Conservation (phyloP, 2,113 vertebrate species). For the Crypturellus undulatus region DNA sequence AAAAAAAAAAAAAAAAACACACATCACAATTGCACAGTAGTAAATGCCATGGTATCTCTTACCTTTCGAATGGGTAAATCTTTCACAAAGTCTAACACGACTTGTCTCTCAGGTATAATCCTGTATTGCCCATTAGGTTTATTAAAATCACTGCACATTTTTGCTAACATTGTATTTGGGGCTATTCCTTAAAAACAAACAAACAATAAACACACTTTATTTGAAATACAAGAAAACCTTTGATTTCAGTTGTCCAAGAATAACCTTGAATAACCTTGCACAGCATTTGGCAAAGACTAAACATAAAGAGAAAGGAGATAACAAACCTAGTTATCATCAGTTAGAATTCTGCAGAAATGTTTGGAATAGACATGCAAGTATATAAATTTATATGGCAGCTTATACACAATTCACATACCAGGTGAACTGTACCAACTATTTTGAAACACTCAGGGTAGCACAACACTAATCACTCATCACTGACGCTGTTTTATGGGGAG, state of each 20-base stretch:
- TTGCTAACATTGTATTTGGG: conserved; percentile 94
- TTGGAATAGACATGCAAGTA: not conserved
- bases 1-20: not conserved
- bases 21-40: not conserved
- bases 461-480: not conserved
- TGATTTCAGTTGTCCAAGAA: not conserved
- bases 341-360: not conserved
- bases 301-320: not conserved
- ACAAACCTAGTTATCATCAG: not conserved
- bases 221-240: not conserved
- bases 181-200: conserved; percentile 89
- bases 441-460: not conserved
- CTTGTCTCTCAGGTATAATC: conserved; percentile 82
- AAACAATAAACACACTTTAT: not conserved
- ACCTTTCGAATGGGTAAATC: conserved; percentile 96
- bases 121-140: conserved; percentile 95
- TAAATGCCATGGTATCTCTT: not conserved
- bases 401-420: not conserved
- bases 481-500: not conserved
- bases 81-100: conserved; percentile 90
- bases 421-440: not conserved
- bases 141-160: conserved; percentile 97
- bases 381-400: not conserved
- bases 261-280: not conserved
- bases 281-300: not conserved